Evolutionary conservation across 2,888 invertebrate species (phyloP).

Genomic region (Coleophora deauratella): DNA sequence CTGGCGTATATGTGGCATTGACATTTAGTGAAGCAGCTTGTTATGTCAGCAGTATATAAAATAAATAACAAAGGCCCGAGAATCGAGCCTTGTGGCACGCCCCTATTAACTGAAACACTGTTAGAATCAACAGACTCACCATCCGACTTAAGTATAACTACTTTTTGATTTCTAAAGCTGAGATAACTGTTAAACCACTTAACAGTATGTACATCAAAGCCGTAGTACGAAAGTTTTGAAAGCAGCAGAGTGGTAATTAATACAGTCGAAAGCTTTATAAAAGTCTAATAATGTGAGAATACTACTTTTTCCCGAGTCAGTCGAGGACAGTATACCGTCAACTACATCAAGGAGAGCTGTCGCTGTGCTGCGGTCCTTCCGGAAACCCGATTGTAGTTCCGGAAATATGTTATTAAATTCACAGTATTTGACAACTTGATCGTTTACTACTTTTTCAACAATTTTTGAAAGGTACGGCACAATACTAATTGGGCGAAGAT

Average conservation of each 20-base stretch:
- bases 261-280: background rate
- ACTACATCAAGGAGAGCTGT: background rate
- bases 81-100: no score
- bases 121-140: no score
- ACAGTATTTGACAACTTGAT: background rate
- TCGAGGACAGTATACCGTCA: background rate
- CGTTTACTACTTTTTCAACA: background rate
- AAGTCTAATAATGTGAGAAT: background rate
- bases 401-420: background rate
- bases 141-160: background rate
- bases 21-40: no score
- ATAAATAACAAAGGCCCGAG: no score
- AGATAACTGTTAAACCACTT: background rate
- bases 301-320: background rate
- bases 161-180: background rate
- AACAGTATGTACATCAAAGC: background rate
- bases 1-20: no score
- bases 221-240: background rate
- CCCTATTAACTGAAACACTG: no score
- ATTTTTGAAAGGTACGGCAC: background rate
- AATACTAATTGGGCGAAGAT: background rate
- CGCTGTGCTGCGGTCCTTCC: background rate
- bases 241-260: background rate
- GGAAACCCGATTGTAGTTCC: background rate
- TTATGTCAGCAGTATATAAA: no score